phyloP scores from a whole-genome alignment of 1,140 invertebrate genomes.

The Thaumatotibia leucotreta region DNA sequence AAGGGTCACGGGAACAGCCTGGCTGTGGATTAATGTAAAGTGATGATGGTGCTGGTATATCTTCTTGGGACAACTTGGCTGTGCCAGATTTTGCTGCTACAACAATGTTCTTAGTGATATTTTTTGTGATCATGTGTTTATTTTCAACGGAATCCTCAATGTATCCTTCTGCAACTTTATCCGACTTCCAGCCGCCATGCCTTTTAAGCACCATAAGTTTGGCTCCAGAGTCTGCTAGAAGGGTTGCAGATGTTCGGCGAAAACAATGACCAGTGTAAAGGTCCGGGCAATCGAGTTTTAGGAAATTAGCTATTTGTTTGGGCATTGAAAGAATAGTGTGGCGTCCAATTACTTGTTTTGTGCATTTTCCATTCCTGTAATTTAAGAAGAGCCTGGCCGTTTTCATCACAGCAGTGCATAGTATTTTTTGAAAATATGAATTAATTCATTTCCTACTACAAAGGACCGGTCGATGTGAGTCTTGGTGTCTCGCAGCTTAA shows the following conservation, averaged over 20 bases:
- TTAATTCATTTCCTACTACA: neutral
- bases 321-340: neutral
- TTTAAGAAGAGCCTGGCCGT: neutral
- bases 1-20: neutral
- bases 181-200: neutral
- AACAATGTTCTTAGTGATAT: neutral
- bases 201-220: neutral
- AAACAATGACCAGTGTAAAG: neutral
- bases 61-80: too few species aligned
- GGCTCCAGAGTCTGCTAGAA: neutral
- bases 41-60: neutral
- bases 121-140: neutral
- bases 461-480: neutral
- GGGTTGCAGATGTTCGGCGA: neutral
- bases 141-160: neutral
- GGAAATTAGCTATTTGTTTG: neutral
- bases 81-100: neutral
- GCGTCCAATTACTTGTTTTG: neutral
- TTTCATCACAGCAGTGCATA: neutral
- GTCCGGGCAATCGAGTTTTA: neutral
- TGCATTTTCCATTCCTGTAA: neutral
- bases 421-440: neutral
- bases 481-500: neutral
- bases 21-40: neutral
- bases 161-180: neutral